A percentile compares a stretch with the other conserved stretches of the same genome.
Evolutionary conservation across 1,140 invertebrate genomes (phyloP).

Genomic region (Rhyacophila brunnea): DNA sequence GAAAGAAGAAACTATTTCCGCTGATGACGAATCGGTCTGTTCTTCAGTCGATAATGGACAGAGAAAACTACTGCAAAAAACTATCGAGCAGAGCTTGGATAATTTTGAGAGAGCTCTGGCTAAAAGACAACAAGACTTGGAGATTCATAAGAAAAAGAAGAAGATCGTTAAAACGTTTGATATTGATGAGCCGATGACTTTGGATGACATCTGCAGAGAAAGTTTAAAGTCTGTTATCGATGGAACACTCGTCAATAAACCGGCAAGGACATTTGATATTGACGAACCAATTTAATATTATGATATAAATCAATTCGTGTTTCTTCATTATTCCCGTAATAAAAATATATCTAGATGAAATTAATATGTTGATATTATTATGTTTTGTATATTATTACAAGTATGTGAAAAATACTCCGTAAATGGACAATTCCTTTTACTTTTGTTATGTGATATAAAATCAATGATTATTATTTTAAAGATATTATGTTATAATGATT

Average conservation of each 20-base stretch:
- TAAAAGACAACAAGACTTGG: constrained; percentile 20
- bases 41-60: constrained; percentile 8
- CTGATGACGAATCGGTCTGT: constrained; percentile 15
- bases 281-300: constrained; percentile 55
- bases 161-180: constrained; percentile 38
- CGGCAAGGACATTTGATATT: constrained; percentile 61
- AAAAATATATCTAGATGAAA: no score
- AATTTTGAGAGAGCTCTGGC: constrained; percentile 42
- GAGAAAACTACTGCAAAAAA: constrained; percentile 34
- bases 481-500: no score
- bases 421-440: no score
- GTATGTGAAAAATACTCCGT: no score
- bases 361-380: no score
- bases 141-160: constrained; percentile 25
- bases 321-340: no score
- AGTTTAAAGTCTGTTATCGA: constrained; percentile 7
- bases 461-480: no score
- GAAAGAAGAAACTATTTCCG: constrained; percentile 19
- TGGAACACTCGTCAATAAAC: no score
- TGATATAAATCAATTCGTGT: no score
- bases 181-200: constrained; percentile 28
- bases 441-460: no score
- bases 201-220: constrained; percentile 10
- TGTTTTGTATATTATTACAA: no score
- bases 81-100: constrained; percentile 42